These are phyloP conservation scores for Pseudochirops corinnae DNA, from an alignment of 2,797 vertebrate genomes.

Conservation along the genomic window DNA sequence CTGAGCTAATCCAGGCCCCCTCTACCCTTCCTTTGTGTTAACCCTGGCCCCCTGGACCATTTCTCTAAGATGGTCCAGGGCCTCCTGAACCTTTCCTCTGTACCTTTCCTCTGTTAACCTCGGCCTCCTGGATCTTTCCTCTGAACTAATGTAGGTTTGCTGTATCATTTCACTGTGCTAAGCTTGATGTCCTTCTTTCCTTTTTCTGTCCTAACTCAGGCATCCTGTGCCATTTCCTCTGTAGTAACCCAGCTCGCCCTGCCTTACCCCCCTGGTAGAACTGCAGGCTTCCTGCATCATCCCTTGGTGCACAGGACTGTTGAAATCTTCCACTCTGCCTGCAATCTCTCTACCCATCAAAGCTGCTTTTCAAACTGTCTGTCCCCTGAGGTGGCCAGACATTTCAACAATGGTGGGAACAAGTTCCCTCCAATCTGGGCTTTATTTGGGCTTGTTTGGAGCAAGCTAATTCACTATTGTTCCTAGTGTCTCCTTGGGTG, in stretches of 20 bases:
- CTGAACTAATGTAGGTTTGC: not conserved
- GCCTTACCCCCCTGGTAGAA: not conserved
- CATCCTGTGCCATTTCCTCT: not conserved
- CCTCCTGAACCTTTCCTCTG: not conserved
- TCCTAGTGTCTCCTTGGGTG: not conserved
- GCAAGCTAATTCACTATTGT: not conserved
- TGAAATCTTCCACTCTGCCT: not conserved
- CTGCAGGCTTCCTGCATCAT: not conserved
- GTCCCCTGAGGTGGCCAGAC: not conserved
- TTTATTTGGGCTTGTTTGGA: not conserved
- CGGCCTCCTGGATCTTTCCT: not conserved
- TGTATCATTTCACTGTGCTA: not conserved
- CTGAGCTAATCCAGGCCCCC: not conserved
- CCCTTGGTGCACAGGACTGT: not conserved
- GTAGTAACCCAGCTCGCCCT: not conserved
- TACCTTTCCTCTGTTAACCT: not conserved
- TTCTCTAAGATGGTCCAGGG: not conserved
- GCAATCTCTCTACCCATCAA: not conserved
- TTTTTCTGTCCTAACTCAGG: not conserved
- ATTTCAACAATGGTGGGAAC: not conserved
- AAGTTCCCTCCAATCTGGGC: not conserved
- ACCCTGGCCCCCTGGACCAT: not conserved
- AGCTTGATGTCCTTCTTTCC: not conserved
- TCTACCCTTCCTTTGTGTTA: not conserved
- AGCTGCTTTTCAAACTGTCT: not conserved